Percentiles rank a stretch among this genome's conserved stretches.
phyloP scores from a whole-genome alignment of 2,888 invertebrate genomes.

The Creontiades dilutus region DNA sequence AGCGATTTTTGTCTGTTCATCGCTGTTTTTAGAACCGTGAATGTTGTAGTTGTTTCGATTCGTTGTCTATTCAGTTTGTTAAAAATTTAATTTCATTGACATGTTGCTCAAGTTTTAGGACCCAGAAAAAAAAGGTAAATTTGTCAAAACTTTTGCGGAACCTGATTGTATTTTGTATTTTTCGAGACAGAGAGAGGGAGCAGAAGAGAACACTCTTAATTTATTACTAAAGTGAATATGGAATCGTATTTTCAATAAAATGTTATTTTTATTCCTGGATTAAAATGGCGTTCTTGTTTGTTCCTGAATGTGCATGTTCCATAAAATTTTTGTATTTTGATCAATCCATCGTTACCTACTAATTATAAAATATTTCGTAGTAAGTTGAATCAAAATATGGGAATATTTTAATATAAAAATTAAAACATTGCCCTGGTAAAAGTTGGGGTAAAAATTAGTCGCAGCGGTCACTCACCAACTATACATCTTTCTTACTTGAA shows the following conservation, averaged over 20 bases:
- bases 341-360: no score
- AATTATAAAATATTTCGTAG: no score
- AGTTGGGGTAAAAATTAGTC: no score
- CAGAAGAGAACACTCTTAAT: slow-evolving; percentile 58
- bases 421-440: no score
- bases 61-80: slow-evolving; percentile 7
- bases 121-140: slow-evolving; percentile 31
- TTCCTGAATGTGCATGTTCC: no score
- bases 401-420: no score
- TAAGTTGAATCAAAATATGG: no score
- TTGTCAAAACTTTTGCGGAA: slow-evolving; percentile 23
- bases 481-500: no score
- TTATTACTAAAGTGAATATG: slow-evolving; percentile 67
- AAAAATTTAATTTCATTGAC: slow-evolving; percentile 15
- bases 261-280: slow-evolving; percentile 70
- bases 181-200: slow-evolving; percentile 21
- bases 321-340: no score
- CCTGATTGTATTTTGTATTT: slow-evolving; percentile 67
- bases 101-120: slow-evolving; percentile 66
- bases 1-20: slow-evolving; percentile 17
- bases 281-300: background rate
- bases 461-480: no score
- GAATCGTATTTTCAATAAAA: slow-evolving; percentile 71
- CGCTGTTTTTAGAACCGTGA: slow-evolving; percentile 16
- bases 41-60: slow-evolving; percentile 1